Evolutionary conservation across 1,140 invertebrate genomes (phyloP).

Genomic region (Orius laevigatus): DNA sequence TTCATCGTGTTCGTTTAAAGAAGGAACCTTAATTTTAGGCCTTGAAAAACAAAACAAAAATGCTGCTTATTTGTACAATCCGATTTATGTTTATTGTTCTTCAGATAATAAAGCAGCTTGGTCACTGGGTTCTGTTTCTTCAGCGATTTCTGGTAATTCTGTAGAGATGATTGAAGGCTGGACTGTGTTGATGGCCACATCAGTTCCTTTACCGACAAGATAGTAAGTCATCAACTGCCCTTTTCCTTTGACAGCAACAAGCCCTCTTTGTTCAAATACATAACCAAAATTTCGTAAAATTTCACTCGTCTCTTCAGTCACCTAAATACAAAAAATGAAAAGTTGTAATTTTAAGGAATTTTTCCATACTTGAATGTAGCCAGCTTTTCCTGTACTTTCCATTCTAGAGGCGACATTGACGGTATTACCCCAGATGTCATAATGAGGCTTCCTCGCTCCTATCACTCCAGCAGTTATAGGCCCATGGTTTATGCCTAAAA

Average conservation of each 20-base stretch:
- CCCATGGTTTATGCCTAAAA: constrained; percentile 75
- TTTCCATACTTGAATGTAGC: constrained; percentile 73
- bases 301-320: constrained; percentile 78
- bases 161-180: neutral
- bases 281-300: constrained; percentile 78
- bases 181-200: neutral
- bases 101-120: constrained; percentile 1
- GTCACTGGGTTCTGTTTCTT: constrained; percentile 4
- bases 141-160: constrained; percentile 1
- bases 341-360: neutral
- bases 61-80: no score
- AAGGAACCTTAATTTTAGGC: no score
- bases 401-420: constrained; percentile 91
- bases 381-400: constrained; percentile 92
- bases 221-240: constrained; percentile 92
- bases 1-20: no score
- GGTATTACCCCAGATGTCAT: constrained; percentile 93
- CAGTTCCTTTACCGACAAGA: constrained; percentile 45
- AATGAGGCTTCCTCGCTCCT: constrained; percentile 84
- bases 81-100: neutral
- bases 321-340: constrained; percentile 35
- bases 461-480: constrained; percentile 90
- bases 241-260: constrained; percentile 88
- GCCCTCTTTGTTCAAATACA: constrained; percentile 75
- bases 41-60: no score